Conservation (phyloP, 2,113 vertebrate genomes). For the Oceanodroma tethys region DNA sequence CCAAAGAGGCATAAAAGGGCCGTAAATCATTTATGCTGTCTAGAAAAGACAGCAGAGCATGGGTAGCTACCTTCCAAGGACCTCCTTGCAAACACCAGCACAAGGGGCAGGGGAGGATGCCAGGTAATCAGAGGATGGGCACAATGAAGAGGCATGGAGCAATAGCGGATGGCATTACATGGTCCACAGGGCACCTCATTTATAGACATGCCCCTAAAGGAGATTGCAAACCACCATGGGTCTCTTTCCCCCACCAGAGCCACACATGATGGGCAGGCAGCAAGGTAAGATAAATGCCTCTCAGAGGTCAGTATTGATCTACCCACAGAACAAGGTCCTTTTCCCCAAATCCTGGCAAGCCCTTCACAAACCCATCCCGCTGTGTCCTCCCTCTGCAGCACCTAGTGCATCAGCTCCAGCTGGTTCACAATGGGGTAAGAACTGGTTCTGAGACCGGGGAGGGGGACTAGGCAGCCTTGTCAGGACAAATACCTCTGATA, state of each 20-base stretch:
- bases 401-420: neutral
- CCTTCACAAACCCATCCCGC: neutral
- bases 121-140: neutral
- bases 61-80: neutral
- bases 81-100: neutral
- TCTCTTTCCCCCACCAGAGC: neutral
- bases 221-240: neutral
- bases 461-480: neutral
- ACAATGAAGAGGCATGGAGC: neutral
- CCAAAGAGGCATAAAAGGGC: neutral
- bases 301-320: neutral
- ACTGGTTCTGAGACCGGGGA: neutral
- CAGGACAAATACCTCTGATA: neutral
- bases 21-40: neutral
- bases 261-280: neutral
- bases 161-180: neutral
- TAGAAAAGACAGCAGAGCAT: neutral
- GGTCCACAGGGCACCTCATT: neutral
- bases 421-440: rapidly evolving
- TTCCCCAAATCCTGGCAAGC: neutral
- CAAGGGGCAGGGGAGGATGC: neutral
- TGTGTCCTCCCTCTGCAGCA: neutral
- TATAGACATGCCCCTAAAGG: neutral
- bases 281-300: neutral
- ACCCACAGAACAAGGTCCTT: neutral